phyloP scores from a whole-genome alignment of 2,888 invertebrate genomes.

The Synergus umbraculus region DNA sequence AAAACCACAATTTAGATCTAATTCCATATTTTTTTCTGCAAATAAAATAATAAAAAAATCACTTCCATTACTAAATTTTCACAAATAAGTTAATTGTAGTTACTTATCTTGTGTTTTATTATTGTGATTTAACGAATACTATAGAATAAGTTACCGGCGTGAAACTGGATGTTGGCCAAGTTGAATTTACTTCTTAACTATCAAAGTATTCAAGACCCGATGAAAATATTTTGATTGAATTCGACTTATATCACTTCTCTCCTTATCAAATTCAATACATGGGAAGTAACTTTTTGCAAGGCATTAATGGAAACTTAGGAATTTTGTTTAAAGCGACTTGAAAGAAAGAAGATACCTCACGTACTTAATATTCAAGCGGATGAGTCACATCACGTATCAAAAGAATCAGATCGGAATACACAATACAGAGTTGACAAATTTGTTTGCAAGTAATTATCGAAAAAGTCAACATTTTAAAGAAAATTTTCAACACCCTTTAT shows the following conservation, averaged over 20 bases:
- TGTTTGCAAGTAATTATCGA: not conserved
- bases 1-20: not conserved
- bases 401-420: not conserved
- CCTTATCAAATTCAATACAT: not conserved
- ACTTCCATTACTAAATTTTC: too few relatives aligned
- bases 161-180: not conserved
- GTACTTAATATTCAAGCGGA: not conserved
- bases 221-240: not conserved
- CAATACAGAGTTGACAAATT: not conserved
- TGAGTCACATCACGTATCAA: not conserved
- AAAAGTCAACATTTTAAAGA: too few relatives aligned
- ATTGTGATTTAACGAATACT: too few relatives aligned
- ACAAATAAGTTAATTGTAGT: too few relatives aligned
- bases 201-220: not conserved
- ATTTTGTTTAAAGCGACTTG: not conserved
- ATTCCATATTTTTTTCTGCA: not conserved
- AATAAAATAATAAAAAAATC: not conserved
- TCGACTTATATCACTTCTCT: not conserved
- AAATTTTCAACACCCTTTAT: too few relatives aligned
- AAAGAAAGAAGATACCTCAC: not conserved
- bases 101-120: too few relatives aligned
- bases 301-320: not conserved
- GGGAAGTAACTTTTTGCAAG: not conserved
- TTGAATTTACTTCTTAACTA: not conserved
- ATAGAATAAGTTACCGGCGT: too few relatives aligned